These are phyloP conservation scores for Gymnoscopelus microlampas DNA, from an alignment of 2,797 vertebrate genomes.

Conservation along the genomic window DNA sequence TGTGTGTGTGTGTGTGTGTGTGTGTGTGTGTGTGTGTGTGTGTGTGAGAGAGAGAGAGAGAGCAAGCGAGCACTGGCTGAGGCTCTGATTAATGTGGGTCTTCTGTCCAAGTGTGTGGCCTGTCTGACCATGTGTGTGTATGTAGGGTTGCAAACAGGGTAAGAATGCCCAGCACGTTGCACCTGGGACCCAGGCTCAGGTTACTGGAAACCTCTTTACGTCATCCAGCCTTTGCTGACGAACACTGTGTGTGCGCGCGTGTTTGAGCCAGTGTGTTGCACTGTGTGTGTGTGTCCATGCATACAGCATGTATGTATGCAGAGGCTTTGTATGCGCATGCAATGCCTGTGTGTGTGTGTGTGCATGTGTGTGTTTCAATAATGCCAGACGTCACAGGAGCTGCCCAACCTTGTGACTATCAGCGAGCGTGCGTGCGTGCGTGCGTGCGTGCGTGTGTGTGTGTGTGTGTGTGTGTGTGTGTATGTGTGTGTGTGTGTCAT, in stretches of 20 bases:
- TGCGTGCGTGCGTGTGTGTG: too few relatives aligned
- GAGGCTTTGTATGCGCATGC: constrained; percentile 4
- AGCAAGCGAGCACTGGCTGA: background rate
- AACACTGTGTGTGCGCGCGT: constrained; percentile 23
- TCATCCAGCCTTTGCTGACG: constrained; percentile 50
- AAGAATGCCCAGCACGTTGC: constrained; percentile 60
- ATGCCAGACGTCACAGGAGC: constrained; percentile 32
- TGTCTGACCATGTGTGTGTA: constrained; percentile 12
- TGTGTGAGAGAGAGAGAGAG: constrained; percentile 11
- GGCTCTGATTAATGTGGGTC: constrained; percentile 2
- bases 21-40: constrained; percentile 8
- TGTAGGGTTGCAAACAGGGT: constrained; percentile 39
- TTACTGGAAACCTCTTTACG: constrained; percentile 66
- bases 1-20: constrained; percentile 8
- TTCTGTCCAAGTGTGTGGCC: background rate
- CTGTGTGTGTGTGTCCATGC: background rate
- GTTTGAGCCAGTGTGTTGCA: too few relatives aligned
- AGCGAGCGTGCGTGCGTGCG: too few relatives aligned
- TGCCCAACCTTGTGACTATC: background rate
- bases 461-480: constrained; percentile 5
- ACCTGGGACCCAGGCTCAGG: constrained; percentile 61
- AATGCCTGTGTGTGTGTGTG: background rate
- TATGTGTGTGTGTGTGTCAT: background rate
- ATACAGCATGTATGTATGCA: background rate
- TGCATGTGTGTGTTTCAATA: background rate